Percentiles rank a stretch among this genome's conserved stretches.
phyloP scores from a whole-genome alignment of 2,113 vertebrate genomes.

The Coptodon rendalli region DNA sequence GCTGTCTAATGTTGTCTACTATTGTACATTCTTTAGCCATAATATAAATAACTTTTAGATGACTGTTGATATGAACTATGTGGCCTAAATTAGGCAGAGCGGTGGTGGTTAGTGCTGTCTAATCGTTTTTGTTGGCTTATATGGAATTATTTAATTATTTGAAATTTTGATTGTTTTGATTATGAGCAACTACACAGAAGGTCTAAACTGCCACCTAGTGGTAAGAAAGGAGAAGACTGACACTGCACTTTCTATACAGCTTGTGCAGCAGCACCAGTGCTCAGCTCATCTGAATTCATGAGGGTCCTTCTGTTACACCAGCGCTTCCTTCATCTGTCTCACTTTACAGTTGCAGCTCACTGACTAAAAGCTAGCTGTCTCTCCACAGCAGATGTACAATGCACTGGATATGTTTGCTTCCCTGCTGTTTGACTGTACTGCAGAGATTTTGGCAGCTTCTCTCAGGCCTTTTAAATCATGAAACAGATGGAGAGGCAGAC shows the following conservation, averaged over 20 bases:
- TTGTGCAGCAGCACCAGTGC: not conserved
- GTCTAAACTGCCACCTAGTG: slow-evolving; percentile 10
- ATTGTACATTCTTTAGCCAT: not conserved
- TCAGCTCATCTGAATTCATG: slow-evolving; percentile 9
- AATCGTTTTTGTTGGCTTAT: not conserved
- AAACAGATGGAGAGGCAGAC: slow-evolving; percentile 15
- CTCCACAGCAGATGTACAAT: not conserved
- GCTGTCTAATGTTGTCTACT: not conserved
- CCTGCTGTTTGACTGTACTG: not conserved
- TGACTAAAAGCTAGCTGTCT: not conserved
- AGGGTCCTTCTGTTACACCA: not conserved
- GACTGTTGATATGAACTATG: not conserved
- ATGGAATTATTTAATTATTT: not conserved
- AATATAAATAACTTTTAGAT: not conserved
- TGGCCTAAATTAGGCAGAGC: not conserved
- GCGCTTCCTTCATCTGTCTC: not conserved
- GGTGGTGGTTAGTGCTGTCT: not conserved
- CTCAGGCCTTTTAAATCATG: not conserved
- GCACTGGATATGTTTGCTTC: not conserved
- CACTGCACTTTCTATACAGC: not conserved
- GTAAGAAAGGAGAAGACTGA: not conserved
- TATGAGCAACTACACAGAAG: accelerated
- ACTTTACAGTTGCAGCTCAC: not conserved
- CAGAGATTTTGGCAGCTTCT: not conserved
- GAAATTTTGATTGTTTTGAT: not conserved